Percentiles rank a stretch among this genome's conserved stretches.
phyloP scores from a whole-genome alignment of 1,140 invertebrate genomes.

The Stegodyphus mimosarum region DNA sequence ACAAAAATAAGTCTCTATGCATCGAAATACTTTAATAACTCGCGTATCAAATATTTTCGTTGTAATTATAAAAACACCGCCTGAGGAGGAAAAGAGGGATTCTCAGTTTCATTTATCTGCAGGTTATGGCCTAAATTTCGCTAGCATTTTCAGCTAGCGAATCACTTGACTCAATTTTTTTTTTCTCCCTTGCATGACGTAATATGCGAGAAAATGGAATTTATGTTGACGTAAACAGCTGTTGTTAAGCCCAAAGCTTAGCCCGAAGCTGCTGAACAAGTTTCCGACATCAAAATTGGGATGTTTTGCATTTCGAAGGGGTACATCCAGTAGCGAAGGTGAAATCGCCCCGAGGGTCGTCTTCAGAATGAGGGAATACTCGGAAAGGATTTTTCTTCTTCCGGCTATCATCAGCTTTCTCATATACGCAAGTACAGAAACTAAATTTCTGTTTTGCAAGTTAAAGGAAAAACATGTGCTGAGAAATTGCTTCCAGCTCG shows the following conservation, averaged over 20 bases:
- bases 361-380: neutral
- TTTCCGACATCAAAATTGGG: neutral
- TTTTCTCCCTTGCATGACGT: neutral
- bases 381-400: neutral
- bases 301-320: slow-evolving; percentile 13
- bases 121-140: neutral
- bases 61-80: neutral
- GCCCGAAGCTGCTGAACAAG: neutral
- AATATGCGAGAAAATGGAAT: slow-evolving; percentile 6
- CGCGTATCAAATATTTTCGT: neutral
- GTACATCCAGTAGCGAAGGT: neutral
- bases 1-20: neutral
- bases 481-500: no score
- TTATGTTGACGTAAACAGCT: slow-evolving; percentile 9
- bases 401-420: neutral
- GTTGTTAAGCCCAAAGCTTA: neutral
- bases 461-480: no score
- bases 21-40: neutral
- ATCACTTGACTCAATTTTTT: neutral
- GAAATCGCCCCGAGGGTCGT: neutral
- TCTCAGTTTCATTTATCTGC: neutral
- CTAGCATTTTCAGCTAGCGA: neutral
- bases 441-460: neutral
- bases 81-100: neutral
- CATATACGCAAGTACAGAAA: neutral